Evolutionary conservation across 2,797 vertebrate species (phyloP).

Genomic region (Clarias platycephalus): DNA sequence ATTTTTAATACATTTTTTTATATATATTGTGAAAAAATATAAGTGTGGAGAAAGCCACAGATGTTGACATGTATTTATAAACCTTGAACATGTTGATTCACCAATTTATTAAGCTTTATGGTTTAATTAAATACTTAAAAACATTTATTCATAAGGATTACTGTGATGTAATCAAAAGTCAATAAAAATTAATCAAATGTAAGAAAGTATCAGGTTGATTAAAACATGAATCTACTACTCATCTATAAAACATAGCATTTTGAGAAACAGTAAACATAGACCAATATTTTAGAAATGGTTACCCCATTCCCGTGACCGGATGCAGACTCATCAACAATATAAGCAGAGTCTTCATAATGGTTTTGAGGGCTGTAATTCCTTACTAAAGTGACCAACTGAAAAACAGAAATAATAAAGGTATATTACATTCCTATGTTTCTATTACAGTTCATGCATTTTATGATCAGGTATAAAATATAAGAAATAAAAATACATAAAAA

Average conservation of each 20-base stretch:
- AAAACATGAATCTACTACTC: background rate
- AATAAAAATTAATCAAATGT: background rate
- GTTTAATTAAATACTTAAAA: background rate
- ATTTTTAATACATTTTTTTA: background rate
- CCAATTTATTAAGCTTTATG: background rate
- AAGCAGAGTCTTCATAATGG: conserved; percentile 63
- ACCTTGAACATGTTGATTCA: background rate
- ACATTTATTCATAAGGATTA: background rate
- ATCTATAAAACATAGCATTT: background rate
- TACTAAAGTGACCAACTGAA: conserved; percentile 16
- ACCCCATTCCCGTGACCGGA: conserved; percentile 67
- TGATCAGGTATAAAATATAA: background rate
- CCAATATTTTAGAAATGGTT: conserved; percentile 37
- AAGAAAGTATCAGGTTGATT: background rate
- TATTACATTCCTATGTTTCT: background rate
- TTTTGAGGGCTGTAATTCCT: conserved; percentile 19
- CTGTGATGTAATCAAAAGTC: background rate
- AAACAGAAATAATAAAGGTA: conserved; percentile 2
- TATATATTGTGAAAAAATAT: background rate
- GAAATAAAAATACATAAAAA: background rate
- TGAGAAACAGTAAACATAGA: background rate
- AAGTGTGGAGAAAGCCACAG: background rate
- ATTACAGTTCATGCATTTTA: background rate
- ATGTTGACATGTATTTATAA: background rate
- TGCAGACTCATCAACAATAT: conserved; percentile 65